A percentile compares a stretch with the other conserved stretches of the same genome.
These are phyloP conservation scores for Halictus quadricinctus DNA, from an alignment of 2,888 invertebrate genomes.

Conservation along the genomic window DNA sequence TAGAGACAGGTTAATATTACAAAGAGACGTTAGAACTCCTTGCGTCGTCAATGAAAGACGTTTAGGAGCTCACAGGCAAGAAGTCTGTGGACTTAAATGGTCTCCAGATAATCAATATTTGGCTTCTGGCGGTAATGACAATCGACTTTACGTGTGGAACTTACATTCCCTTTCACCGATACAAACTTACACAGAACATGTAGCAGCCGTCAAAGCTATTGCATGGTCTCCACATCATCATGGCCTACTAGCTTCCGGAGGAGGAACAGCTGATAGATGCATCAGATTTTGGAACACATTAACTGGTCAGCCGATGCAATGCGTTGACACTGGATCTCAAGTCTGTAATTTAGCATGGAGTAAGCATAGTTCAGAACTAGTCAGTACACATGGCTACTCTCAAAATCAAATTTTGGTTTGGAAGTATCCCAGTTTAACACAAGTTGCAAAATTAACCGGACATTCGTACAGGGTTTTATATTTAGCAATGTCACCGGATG, in stretches of 20 bases:
- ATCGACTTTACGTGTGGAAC: conserved; percentile 96
- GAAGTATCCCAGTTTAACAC: conserved; percentile 98
- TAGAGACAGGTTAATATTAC: conserved; percentile 95
- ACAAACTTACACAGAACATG: conserved; percentile 97
- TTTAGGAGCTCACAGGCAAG: conserved; percentile 96
- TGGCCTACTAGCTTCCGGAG: conserved; percentile 97
- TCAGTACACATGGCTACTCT: conserved; percentile 98
- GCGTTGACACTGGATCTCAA: conserved; percentile 98
- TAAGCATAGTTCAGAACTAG: conserved; percentile 98
- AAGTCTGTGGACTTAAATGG: conserved; percentile 99
- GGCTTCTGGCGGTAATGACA: conserved; percentile 99
- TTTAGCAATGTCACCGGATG: conserved; percentile 98
- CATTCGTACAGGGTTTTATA: conserved; percentile 98
- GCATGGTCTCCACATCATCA: conserved; percentile 99
- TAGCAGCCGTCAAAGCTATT: conserved; percentile 98
- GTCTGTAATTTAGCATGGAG: conserved; percentile 99
- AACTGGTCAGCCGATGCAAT: conserved; percentile 99
- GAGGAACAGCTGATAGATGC: conserved; percentile 99
- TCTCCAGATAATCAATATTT: conserved; percentile 98
- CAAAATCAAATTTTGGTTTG: conserved; percentile 99
- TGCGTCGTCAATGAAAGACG: conserved; percentile 89
- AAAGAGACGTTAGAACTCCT: conserved; percentile 95
- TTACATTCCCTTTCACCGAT: conserved; percentile 94
- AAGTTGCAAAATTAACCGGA: conserved; percentile 98
- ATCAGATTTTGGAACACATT: conserved; percentile 99